Evolutionary conservation across 1,140 invertebrate species (phyloP), one percentile per base, ranked within the genome.

Genomic region (Polypedilum pembai): DNA sequence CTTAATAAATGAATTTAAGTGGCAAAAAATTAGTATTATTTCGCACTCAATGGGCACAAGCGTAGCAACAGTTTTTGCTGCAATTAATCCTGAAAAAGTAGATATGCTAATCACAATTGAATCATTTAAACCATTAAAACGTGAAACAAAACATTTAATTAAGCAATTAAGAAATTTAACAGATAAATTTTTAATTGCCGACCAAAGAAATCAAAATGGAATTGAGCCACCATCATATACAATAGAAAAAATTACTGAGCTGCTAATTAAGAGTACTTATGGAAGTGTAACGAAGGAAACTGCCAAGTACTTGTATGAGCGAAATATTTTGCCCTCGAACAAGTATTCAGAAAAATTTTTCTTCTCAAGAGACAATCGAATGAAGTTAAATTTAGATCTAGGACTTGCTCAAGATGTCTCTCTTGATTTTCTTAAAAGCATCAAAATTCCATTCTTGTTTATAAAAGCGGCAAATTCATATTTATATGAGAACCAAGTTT

Each of bases 1-100:
- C 5, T 41, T 75, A 17, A 8, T n/a, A 4, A n/a, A 45, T n/a
- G 7, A 75, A 5, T 75, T 15, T 56, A 17, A 73, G 2, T 91
- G 89, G 88, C 80, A 86, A 7, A 86, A 87, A 80, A 79, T 90
- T 7, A 86, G 86, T 15, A 76, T 89, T 12, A 76, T 90, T 41
- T 83, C 84, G 17, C 88, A 90, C 76, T 89, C 88, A 0, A 82
- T 88, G 82, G 88, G 88, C 41, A 84, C 83, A 15, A 84, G 86
- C 21, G 80, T 83, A 1, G 79, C 78, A 7, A 86, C 85, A 76
- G 79, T 82, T 12, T 89, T 85, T 76, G 81, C 85, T 0, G 79
- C 81, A 40, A 72, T 85, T 0, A 88, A 83, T 78, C 86, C 87
- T 1, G 79, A 86, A 7, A 80, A 86, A 65, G 81, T 88, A 0